Percentiles rank a stretch among this genome's conserved stretches.
phyloP scores from a whole-genome alignment of 2,888 invertebrate species.

The Dichetophora obliterata region DNA sequence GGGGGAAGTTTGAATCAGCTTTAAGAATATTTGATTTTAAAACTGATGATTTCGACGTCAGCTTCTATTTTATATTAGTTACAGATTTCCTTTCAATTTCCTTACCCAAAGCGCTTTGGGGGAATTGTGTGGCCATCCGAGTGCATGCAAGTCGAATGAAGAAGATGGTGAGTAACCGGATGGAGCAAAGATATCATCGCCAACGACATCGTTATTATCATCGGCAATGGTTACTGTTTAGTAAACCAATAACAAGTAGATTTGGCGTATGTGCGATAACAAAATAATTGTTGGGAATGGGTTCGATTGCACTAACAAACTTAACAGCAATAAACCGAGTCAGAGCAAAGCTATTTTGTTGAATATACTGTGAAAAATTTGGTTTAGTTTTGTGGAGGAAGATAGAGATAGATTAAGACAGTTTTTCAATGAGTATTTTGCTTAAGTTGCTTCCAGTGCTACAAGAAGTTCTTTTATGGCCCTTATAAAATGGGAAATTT shows the following conservation, averaged over 20 bases:
- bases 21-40: slow-evolving; percentile 40
- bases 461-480: too few species aligned
- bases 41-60: slow-evolving; percentile 38
- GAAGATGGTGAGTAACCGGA: slow-evolving; percentile 3
- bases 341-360: too few species aligned
- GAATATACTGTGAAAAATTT: too few species aligned
- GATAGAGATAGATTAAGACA: too few species aligned
- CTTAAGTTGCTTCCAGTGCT: too few species aligned
- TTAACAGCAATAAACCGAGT: too few species aligned
- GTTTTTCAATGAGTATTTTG: too few species aligned
- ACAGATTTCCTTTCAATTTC: slow-evolving; percentile 53
- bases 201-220: background rate
- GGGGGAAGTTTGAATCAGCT: slow-evolving; percentile 30
- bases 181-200: background rate
- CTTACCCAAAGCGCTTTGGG: slow-evolving; percentile 38
- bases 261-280: background rate
- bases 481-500: too few species aligned
- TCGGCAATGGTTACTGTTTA: background rate
- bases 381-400: too few species aligned
- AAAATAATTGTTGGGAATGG: background rate
- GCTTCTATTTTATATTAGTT: slow-evolving; percentile 49
- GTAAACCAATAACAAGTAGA: background rate
- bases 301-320: too few species aligned
- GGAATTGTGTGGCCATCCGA: slow-evolving; percentile 1
- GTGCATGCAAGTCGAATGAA: background rate